Conservation (phyloP, 2,113 vertebrate species). For the Hystrix brachyura region DNA sequence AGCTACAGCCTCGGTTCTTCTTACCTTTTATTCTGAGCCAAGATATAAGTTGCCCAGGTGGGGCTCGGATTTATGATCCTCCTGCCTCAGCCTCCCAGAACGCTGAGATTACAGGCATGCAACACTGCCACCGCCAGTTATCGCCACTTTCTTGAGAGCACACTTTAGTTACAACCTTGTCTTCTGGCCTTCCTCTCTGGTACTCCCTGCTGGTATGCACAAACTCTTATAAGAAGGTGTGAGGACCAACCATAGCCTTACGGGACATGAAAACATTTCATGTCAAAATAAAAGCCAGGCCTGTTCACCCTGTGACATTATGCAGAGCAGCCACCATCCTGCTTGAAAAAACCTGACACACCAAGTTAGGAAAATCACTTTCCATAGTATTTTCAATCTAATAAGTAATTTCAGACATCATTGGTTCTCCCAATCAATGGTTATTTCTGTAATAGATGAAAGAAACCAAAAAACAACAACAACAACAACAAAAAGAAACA, state of each 20-base stretch:
- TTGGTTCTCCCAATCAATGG: conserved; percentile 74
- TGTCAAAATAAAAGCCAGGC: not conserved
- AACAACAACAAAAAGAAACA: not conserved
- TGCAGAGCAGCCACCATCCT: not conserved
- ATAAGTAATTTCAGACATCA: conserved; percentile 80
- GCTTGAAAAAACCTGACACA: conserved; percentile 59
- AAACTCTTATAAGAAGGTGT: not conserved
- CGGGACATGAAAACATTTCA: not conserved
- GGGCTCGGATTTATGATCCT: not conserved
- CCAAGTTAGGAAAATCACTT: conserved; percentile 69
- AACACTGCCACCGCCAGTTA: not conserved
- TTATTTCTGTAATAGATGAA: conserved; percentile 70
- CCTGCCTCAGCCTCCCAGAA: not conserved
- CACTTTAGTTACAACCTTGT: not conserved
- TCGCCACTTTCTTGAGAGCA: not conserved
- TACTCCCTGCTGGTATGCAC: not conserved
- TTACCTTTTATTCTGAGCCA: not conserved
- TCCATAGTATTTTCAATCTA: conserved; percentile 65
- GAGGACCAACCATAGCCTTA: not conserved
- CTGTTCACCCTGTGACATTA: not conserved
- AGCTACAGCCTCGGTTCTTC: not conserved
- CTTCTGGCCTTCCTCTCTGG: not conserved
- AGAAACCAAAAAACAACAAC: not conserved
- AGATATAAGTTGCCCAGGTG: not conserved
- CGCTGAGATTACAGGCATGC: not conserved